Conservation (phyloP, 2,113 vertebrate genomes). For the Agelaius tricolor region DNA sequence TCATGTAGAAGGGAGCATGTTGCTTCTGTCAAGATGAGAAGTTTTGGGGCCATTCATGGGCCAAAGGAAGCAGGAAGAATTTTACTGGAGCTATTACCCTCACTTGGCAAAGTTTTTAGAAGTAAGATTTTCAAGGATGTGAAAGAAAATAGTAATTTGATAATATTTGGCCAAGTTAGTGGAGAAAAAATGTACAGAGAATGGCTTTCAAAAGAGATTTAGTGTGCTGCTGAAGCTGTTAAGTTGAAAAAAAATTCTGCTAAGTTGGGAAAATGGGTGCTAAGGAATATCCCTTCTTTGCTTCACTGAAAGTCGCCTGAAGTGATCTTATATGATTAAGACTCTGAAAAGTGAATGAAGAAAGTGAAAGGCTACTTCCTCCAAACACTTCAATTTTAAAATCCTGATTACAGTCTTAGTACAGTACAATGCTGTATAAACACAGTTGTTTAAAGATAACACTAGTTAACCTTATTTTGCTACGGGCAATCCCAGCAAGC, state of each 20-base stretch:
- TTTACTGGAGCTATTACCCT: not conserved
- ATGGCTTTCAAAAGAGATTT: not conserved
- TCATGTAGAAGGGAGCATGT: not conserved
- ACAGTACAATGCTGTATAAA: not conserved
- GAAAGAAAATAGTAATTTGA: not conserved
- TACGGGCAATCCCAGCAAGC: not conserved
- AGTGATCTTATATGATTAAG: not conserved
- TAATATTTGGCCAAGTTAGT: not conserved
- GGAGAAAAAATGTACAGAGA: not conserved
- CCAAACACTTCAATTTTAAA: not conserved
- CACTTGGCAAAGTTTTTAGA: not conserved
- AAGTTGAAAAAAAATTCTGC: not conserved
- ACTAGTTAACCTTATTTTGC: conserved; percentile 19
- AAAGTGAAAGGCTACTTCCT: not conserved
- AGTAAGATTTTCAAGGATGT: not conserved
- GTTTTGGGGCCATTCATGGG: not conserved
- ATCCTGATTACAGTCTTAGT: not conserved
- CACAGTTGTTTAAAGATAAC: conserved; percentile 20
- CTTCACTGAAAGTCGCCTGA: not conserved
- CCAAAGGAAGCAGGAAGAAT: not conserved
- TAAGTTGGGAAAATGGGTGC: not conserved
- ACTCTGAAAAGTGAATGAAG: not conserved
- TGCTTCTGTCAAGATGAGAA: not conserved
- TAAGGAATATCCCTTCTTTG: not conserved
- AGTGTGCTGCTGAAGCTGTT: not conserved